Base-by-base conservation (phyloP, 2,113 vertebrate genomes). In the Hippocampus comes region DNA sequence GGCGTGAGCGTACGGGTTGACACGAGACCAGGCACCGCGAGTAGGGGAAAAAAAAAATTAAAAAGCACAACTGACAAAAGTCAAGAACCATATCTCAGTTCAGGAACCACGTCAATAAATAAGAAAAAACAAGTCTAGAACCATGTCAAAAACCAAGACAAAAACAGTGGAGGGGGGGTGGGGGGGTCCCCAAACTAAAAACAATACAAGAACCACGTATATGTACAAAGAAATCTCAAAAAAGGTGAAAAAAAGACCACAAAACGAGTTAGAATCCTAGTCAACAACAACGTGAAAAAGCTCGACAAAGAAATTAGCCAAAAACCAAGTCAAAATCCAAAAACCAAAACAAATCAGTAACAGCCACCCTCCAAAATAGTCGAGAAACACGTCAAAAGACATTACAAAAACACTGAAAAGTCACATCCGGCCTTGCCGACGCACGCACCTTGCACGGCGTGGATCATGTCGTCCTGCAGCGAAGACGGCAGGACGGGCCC, bases 381-480 rank as follows among this genome's bases (percentile, higher is more conserved):
- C 34, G 30, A 34, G 30, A 34, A 34, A 34, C 43, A 46, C 9
- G 10, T 46, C 43, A 46, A 46, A 46, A 43, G 8, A 1, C 10
- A 43, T 1, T 1, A 9, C 42, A 43, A 34, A 34, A 34, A 34
- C 30, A 34, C 30, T 34, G 4, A 5, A 34, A 38, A 38, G 1
- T 38, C 34, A 38, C 34, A 38, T 30, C 30, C 30, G 2, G 34
- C 34, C 34, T 38, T 5, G 38, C 3, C 17, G 38, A 7, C 5
- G 79, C 9, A 15, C 91, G 82, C 68, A 98, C 97, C 97, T 93
- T 94, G 94, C 74, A 93, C 89, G 20, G 93, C 79, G 64, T 94
- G 95, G 80, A 95, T 86, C 93, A 98, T 93, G 77, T 98, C 97
- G 53, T 74, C 91, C 87, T 95, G 95, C 89, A 97, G 86, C 2